Evolutionary conservation across 2,797 vertebrate species (phyloP).

Genomic region (Halcyon chelicuti): DNA sequence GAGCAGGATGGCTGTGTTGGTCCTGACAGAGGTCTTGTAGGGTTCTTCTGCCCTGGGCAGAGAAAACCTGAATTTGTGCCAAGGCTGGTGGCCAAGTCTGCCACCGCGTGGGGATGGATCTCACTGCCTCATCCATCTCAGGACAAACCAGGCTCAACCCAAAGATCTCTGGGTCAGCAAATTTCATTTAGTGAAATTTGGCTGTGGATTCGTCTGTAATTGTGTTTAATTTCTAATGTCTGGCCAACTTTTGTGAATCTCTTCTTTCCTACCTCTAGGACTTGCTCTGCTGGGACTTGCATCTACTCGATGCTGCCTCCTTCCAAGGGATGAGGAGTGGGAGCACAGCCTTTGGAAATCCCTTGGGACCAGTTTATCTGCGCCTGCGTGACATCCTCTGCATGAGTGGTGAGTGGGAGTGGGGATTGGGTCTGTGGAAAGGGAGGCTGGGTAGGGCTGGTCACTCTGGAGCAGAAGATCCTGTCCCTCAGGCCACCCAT

Average conservation of each 20-base stretch:
- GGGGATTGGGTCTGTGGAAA: neutral
- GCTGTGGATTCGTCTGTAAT: neutral
- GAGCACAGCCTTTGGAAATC: neutral
- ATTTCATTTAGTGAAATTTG: neutral
- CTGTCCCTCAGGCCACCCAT: neutral
- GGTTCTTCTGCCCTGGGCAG: neutral
- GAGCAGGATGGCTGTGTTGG: neutral
- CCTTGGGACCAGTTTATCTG: neutral
- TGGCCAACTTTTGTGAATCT: neutral
- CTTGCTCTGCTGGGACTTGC: neutral
- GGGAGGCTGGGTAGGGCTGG: neutral
- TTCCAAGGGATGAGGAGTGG: neutral
- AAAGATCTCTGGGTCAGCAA: neutral
- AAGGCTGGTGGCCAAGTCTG: neutral
- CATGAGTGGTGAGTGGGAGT: neutral
- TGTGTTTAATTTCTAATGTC: neutral
- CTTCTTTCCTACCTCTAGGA: neutral
- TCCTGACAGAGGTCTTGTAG: neutral
- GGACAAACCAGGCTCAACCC: neutral
- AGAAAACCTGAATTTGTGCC: neutral
- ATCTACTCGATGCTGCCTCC: neutral
- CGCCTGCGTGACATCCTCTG: neutral
- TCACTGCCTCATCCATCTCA: neutral
- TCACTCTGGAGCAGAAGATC: neutral
- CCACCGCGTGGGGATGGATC: accelerated